Base-by-base conservation (phyloP, 1,140 invertebrate species). In the Apis dorsata region DNA sequence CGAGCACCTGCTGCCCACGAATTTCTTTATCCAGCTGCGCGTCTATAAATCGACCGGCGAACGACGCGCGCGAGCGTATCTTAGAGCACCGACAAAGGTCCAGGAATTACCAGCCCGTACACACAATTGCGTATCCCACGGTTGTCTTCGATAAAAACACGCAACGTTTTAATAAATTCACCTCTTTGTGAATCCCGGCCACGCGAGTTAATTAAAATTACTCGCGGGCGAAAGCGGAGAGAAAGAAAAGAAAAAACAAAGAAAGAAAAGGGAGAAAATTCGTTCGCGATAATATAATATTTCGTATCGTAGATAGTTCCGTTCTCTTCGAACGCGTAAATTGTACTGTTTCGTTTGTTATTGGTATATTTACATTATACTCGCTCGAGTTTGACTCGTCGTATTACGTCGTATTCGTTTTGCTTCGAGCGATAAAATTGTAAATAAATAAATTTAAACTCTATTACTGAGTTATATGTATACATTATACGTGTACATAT, bases 11-110 rank as follows among this genome's bases (percentile, higher is more conserved):
- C 83, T 82, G 72, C 75, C 79, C 73, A 78, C 66, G 80, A 85
- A 88, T 81, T 88, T 87, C 86, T 88, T 83, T 83, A 85, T 88
- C 86, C 86, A 88, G 75, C 83, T 85, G 83, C 87, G 68, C 79
- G 79, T 87, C 86, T 87, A 88, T 88, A 87, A 87, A 88, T 88
- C 80, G 83, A 80, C 75, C 73, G 79, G 44, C 69, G 51, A 79
- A 76, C 73, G 83, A 78, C 75, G 68, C 80, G 49, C 68, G 44
- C 65, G 24, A 62, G 55, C 49, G 81, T 81, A 84, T 84, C 81
- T 87, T 81, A 86, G 78, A 84, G 81, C 66, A 86, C 68, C 66
- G 76, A 76, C 70, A 73, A 63, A 74, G 59, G 71, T 77, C 53
- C 81, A 63, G 57, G 74, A 87, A 79, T 88, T 87, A 65, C 34